Percentiles rank a stretch among this genome's conserved stretches.
phyloP scores from a whole-genome alignment of 2,888 invertebrate species.

The Lysandra bellargus region DNA sequence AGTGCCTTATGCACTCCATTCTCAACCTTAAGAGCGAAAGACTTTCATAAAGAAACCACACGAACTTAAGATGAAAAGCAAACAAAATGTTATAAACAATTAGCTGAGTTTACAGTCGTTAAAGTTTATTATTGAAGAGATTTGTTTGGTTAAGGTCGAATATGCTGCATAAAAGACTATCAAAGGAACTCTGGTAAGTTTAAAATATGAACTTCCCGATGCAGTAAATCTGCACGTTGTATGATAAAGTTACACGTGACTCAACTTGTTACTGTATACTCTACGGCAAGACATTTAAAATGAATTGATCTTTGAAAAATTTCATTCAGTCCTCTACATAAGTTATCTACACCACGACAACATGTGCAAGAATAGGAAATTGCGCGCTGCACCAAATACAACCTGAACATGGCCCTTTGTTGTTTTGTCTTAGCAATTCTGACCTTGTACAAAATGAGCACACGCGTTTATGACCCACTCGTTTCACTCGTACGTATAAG shows the following conservation, averaged over 20 bases:
- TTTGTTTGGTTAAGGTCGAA: conserved; percentile 50
- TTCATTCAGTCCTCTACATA: conserved; percentile 6
- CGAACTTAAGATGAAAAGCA: conserved; percentile 21
- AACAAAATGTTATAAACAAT: conserved; percentile 28
- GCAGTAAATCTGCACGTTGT: conserved; percentile 22
- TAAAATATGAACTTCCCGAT: conserved; percentile 40
- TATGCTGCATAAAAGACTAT: conserved; percentile 50
- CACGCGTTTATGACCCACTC: neutral
- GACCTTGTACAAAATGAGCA: conserved; percentile 7
- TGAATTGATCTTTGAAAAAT: neutral
- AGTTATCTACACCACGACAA: neutral
- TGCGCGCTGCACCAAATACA: neutral
- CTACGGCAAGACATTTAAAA: no score
- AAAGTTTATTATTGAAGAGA: conserved; percentile 56
- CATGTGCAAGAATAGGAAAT: neutral
- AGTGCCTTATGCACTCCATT: conserved; percentile 48
- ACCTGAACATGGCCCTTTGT: neutral
- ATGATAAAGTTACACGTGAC: neutral
- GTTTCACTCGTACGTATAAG: neutral
- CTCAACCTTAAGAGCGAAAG: conserved; percentile 54
- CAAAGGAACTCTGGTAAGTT: conserved; percentile 49
- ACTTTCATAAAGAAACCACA: neutral
- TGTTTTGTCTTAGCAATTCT: neutral
- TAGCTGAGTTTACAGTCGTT: conserved; percentile 57
- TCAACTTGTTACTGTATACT: neutral